Conservation (phyloP, 2,797 vertebrate genomes). For the Sebastes kiyomatsui region DNA sequence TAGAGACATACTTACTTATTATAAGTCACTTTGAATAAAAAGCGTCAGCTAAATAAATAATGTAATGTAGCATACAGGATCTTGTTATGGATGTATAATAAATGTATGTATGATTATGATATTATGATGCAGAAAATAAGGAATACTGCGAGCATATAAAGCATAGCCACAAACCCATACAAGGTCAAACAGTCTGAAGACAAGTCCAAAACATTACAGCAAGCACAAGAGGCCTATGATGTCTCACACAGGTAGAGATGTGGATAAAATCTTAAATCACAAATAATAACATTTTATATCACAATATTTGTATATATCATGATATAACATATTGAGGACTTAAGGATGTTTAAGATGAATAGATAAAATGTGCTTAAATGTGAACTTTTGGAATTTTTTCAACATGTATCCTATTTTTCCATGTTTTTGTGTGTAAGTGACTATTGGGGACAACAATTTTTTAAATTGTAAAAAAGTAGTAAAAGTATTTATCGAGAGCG, state of each 20-base stretch:
- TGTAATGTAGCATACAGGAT: not conserved
- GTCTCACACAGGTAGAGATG: not conserved
- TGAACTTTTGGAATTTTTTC: too few species aligned
- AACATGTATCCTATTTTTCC: too few species aligned
- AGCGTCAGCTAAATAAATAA: not conserved
- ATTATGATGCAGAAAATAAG: not conserved
- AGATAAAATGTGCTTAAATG: not conserved
- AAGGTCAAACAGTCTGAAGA: not conserved
- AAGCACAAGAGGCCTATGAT: not conserved
- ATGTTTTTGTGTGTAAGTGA: too few species aligned
- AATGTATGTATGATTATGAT: not conserved
- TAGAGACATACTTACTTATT: not conserved
- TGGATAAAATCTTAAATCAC: not conserved
- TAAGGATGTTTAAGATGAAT: too few species aligned
- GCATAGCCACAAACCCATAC: not conserved
- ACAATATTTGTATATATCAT: not conserved
- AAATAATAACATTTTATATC: not conserved
- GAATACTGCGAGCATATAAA: not conserved
- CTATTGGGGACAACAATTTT: too few species aligned
- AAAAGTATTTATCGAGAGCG: too few species aligned
- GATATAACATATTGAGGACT: not conserved
- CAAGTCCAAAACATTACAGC: not conserved
- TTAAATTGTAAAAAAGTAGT: too few species aligned
- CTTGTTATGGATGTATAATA: not conserved
- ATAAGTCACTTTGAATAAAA: not conserved